A percentile compares a stretch with the other conserved stretches of the same genome.
These are phyloP conservation scores for Coendou prehensilis DNA, from an alignment of 2,797 vertebrate species.

Conservation along the genomic window DNA sequence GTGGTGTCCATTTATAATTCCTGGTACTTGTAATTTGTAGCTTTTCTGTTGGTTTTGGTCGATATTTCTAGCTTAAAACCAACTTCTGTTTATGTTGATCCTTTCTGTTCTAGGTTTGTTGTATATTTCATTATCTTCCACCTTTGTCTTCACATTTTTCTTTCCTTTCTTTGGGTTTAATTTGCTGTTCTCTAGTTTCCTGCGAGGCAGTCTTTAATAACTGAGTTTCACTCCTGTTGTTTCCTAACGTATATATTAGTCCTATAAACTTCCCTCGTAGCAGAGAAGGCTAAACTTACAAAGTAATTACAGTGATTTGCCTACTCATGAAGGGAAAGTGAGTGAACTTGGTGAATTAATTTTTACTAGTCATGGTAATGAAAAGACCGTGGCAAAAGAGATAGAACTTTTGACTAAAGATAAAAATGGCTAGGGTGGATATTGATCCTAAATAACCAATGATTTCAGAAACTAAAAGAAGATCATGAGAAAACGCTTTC, in stretches of 20 bases:
- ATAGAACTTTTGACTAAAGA: neutral
- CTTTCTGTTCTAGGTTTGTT: neutral
- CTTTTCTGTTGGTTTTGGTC: conserved; percentile 12
- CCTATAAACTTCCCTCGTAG: neutral
- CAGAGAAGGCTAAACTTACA: neutral
- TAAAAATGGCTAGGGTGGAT: neutral
- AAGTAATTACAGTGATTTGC: neutral
- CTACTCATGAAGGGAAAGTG: neutral
- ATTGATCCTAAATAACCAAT: neutral
- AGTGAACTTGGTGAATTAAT: conserved; percentile 16
- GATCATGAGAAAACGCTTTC: neutral
- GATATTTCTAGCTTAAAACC: neutral
- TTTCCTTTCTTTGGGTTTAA: conserved; percentile 10
- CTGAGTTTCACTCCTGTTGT: neutral
- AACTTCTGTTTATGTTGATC: neutral
- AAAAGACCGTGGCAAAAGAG: neutral
- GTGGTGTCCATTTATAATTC: neutral
- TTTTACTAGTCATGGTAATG: conserved; percentile 24
- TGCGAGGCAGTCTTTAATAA: neutral
- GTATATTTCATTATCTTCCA: neutral
- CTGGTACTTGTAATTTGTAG: neutral
- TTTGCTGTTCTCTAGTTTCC: neutral
- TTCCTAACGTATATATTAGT: neutral
- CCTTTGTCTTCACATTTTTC: neutral
- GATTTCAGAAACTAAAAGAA: conserved; percentile 47